Conservation (phyloP, 1,140 invertebrate genomes). For the Sesamia nonagrioides region DNA sequence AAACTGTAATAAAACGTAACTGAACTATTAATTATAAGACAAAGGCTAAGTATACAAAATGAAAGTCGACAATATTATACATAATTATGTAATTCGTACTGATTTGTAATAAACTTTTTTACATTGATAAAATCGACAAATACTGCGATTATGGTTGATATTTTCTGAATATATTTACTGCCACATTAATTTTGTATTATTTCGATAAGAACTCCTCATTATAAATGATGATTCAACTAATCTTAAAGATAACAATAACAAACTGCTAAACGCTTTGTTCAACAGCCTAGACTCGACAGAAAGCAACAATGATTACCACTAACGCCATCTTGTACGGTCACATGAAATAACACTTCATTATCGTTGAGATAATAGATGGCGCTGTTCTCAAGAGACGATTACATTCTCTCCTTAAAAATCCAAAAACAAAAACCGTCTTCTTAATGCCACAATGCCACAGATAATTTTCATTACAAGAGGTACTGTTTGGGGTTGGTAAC, state of each 20-base stretch:
- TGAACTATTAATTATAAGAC: constrained; percentile 76
- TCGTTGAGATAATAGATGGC: constrained; percentile 1
- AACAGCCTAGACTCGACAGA: constrained; percentile 10
- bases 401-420: too few species aligned
- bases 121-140: constrained; percentile 77
- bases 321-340: constrained; percentile 24
- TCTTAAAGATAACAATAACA: constrained; percentile 45
- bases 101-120: constrained; percentile 77
- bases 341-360: not conserved
- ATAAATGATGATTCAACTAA: constrained; percentile 50
- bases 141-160: constrained; percentile 80
- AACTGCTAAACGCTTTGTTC: constrained; percentile 42
- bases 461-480: too few species aligned
- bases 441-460: too few species aligned
- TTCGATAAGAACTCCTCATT: constrained; percentile 45
- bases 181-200: constrained; percentile 77
- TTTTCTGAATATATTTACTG: constrained; percentile 88
- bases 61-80: constrained; percentile 78
- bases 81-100: constrained; percentile 74
- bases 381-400: not conserved
- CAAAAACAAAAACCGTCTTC: too few species aligned
- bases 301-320: constrained; percentile 14
- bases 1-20: constrained; percentile 46
- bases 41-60: constrained; percentile 52
- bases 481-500: too few species aligned